Conservation (phyloP, 2,888 invertebrate genomes). For the Netelia melanura region DNA sequence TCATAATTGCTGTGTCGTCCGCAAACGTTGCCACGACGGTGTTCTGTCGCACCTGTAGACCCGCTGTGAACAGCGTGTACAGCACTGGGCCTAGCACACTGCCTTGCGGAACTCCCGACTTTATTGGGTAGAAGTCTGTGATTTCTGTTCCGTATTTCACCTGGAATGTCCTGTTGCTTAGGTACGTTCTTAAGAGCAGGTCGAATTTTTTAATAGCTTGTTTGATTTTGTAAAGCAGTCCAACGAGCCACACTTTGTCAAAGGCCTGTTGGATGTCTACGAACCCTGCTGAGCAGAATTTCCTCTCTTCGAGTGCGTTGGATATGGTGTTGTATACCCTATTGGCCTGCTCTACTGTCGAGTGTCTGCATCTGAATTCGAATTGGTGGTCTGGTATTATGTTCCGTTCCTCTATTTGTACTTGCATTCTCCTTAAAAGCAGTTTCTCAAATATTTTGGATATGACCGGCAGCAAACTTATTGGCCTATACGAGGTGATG, state of each 20-base stretch:
- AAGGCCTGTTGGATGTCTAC: conserved; percentile 70
- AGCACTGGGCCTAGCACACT: too few species aligned
- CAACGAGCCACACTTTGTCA: conserved; percentile 72
- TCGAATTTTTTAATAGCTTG: conserved; percentile 55
- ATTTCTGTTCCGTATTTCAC: background rate
- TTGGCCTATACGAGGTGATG: conserved; percentile 70
- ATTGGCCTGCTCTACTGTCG: conserved; percentile 43
- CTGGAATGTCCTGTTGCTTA: background rate
- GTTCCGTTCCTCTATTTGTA: conserved; percentile 35
- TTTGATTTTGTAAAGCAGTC: conserved; percentile 68
- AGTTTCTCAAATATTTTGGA: conserved; percentile 72
- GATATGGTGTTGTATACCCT: conserved; percentile 63
- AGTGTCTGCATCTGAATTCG: conserved; percentile 66
- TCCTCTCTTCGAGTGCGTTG: conserved; percentile 63
- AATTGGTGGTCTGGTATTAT: conserved; percentile 70
- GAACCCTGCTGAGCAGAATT: conserved; percentile 66
- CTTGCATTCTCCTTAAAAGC: conserved; percentile 61
- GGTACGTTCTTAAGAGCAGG: conserved; percentile 46
- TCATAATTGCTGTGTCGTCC: too few species aligned
- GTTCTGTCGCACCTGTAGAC: too few species aligned
- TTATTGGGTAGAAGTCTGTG: too few species aligned
- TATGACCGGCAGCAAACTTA: conserved; percentile 45
- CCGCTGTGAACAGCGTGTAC: too few species aligned
- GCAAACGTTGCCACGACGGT: too few species aligned
- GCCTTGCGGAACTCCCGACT: too few species aligned